Base-by-base conservation (phyloP, 37 sponge, comb jelly and placozoan genomes). In the Spongilla lacustris region DNA sequence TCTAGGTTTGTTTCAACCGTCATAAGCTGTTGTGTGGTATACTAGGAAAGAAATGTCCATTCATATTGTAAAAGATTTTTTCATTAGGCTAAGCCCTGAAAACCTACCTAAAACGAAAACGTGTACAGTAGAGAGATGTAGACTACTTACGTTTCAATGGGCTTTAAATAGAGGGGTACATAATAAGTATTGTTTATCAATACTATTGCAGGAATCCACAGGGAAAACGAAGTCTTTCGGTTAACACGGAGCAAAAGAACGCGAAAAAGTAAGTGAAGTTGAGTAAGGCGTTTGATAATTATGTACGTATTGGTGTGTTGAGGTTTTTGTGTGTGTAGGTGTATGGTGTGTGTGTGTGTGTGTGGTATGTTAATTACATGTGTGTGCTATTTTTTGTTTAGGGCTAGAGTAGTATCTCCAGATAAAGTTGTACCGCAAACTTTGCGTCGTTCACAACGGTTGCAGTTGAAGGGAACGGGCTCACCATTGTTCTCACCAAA, bases 1-100 rank as follows among this genome's bases (percentile, higher is more conserved):
- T 67, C 37, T 50, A 74, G 88, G 88, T 88, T 29, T 32, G 79
- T 32, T 22, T 35, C 73, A 25, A 13, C 14, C 12, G 27, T 58
- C 58, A 1, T 58, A 58, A 58, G 58, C 19, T 10, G 58, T 6
- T 17, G 58, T 46, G 4, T 46, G 46, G 8, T 58, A 17, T 58
- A 17, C 19, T 58, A 17, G 58, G 58, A 58, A 58, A 58, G 14
- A 58, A 17, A 58, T 58, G 58, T 58, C 58, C 58, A 19, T 58
- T 58, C 8, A 4, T 46, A 17, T 14, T 17, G 58, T 58, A 14
- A 14, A 58, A 14, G 1, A 14, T 82, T 6, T 14, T 58, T 17
- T n/a, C n/a, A n/a, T n/a, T n/a, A n/a, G n/a, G n/a, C n/a, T n/a
- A n/a, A n/a, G 21, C 11, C 58, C 14, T 58, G 21, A 17, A 58